Base-by-base conservation (phyloP, 1,140 invertebrate genomes). In the Eupeodes corollae region DNA sequence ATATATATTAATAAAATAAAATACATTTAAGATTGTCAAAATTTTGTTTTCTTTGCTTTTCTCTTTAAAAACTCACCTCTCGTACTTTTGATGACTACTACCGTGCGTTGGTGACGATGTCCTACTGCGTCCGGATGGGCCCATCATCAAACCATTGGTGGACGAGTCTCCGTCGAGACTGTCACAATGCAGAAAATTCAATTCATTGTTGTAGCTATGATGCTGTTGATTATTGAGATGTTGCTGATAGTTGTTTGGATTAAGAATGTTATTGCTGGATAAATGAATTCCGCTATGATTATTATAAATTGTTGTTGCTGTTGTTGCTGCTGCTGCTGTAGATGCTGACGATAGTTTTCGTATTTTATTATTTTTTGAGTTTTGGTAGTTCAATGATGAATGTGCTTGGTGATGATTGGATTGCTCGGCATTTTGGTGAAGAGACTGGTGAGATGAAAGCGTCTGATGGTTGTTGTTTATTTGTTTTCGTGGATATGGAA, bases 61-160 rank as follows among this genome's bases (percentile, higher is more conserved):
- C n/a, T 34, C n/a, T 34, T 34, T 34, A 12, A 3, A 34, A 18
- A 32, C 47, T 51, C 30, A 66, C 63, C 62, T 61, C 52, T 65
- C 59, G 21, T 44, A 44, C 43, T 50, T 53, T 15, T 50, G 26
- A 32, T 50, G 46, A 34, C 30, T 44, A 35, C 40, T 50, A 12
- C 18, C 21, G 39, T 50, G 53, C 30, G 49, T 55, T 40, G 55
- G 55, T 30, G 55, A 57, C 44, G 55, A 42, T 31, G 51, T 55
- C 33, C 52, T 50, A 50, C 55, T 57, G 3, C 55, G 49, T 16
- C 33, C 30, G 2, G 21, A 3, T 26, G 21, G 21, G 21, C 21
- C 21, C 21, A 21, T 18, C 30, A 50, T 11, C 11, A 35, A 9
- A 12, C 47, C 41, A 37, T 48, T 43, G 5, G 49, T 12, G 9